Base-by-base conservation (phyloP, 2,797 vertebrate species). In the Syndactyla subalaris region DNA sequence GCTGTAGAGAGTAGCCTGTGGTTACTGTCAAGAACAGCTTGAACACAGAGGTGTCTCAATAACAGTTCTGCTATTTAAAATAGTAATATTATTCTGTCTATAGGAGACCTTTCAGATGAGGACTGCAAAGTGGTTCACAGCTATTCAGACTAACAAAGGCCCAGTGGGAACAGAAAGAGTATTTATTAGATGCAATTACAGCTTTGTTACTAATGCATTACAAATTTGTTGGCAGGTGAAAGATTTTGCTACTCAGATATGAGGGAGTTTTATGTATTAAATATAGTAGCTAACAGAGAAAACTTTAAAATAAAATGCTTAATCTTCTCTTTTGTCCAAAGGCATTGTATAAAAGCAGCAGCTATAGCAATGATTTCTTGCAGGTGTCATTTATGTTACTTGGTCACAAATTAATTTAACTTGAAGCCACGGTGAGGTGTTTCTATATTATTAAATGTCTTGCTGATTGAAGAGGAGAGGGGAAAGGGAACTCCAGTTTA, bases 71-170 rank as follows among this genome's bases (percentile, higher is more conserved):
- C 65, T 73, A 48, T 96, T 95, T 94, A 86, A 95, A 92, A 90
- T 19, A 93, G 83, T 79, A 43, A 77, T 95, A 94, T 87, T 95
- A 61, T 87, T 95, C 72, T 78, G 83, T 16, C 85, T 82, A 30
- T 58, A 79, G 63, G 85, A 88, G 45, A 70, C 79, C 67, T 95
- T 95, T 85, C 91, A 90, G 67, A 85, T 67, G 83, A 96, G 80
- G 52, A 51, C 36, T 86, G 49, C 48, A 63, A 84, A 96, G 89
- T 88, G 59, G 48, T 88, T 92, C 77, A 73, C 73, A 79, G 79
- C 83, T 74, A 84, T 90, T 96, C 92, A 95, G 41, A 48, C 52
- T 78, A 74, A 94, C 87, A 96, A 95, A 95, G 93, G 67, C 80
- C 55, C 29, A 2, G 76, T 24, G 46, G 94, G 91, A 88, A 32